These are phyloP conservation scores for Perdix hodgsoniae DNA, from an alignment of 2,797 vertebrate species.

Conservation along the genomic window DNA sequence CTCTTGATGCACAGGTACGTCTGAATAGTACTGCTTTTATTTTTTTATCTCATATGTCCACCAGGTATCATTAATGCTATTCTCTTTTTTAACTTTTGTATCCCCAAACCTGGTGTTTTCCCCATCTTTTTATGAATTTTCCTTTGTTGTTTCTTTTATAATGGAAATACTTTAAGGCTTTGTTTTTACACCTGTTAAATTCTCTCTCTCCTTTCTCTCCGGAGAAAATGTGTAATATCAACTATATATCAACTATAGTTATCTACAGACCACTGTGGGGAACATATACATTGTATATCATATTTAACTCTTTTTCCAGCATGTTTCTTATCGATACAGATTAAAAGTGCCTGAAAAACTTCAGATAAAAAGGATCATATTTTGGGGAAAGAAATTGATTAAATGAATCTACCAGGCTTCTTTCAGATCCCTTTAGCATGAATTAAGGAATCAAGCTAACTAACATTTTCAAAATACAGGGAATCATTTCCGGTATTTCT, in stretches of 20 bases:
- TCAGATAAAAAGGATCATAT: neutral
- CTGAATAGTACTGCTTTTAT: neutral
- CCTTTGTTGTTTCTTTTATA: neutral
- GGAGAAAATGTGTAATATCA: neutral
- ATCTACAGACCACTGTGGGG: neutral
- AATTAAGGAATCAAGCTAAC: neutral
- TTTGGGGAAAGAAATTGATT: neutral
- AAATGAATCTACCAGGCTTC: neutral
- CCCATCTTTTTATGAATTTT: neutral
- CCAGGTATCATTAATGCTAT: neutral
- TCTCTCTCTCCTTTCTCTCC: neutral
- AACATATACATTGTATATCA: neutral
- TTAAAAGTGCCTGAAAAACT: neutral
- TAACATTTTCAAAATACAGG: neutral
- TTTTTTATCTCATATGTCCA: neutral
- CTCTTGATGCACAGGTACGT: slow-evolving; percentile 44
- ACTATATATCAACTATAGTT: neutral
- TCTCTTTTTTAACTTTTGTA: neutral
- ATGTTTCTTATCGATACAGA: neutral
- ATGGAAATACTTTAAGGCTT: neutral
- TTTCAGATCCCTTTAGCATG: neutral
- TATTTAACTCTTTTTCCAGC: neutral
- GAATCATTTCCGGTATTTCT: neutral
- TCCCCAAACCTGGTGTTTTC: neutral
- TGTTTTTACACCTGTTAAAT: neutral